These are phyloP conservation scores for Lanistes nyassanus DNA, from an alignment of 1,140 invertebrate genomes.

Conservation along the genomic window DNA sequence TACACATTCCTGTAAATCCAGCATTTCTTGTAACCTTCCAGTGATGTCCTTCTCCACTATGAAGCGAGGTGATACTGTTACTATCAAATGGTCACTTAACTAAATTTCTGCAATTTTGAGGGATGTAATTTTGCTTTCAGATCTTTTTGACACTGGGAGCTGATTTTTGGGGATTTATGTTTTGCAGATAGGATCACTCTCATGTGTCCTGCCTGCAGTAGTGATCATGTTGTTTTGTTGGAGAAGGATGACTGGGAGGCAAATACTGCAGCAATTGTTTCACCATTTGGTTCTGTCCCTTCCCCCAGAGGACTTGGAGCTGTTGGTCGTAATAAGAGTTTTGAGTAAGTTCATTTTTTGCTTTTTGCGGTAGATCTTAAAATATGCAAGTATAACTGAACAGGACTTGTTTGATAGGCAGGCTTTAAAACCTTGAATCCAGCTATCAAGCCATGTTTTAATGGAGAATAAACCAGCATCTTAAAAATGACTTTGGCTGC, in stretches of 20 bases:
- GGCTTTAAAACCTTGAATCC: too few relatives aligned
- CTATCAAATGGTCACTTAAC: slow-evolving; percentile 43
- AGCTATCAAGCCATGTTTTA: too few relatives aligned
- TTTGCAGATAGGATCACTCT: not conserved
- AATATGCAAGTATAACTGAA: too few relatives aligned
- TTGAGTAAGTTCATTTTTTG: slow-evolving; percentile 6
- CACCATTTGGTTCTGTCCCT: not conserved
- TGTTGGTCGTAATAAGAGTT: not conserved
- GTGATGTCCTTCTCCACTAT: slow-evolving; percentile 53
- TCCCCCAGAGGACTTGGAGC: not conserved
- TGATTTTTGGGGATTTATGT: not conserved
- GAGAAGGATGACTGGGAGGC: not conserved
- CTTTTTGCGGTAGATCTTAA: too few relatives aligned
- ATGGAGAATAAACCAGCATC: too few relatives aligned
- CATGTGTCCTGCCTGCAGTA: slow-evolving; percentile 6
- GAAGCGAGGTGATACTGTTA: slow-evolving; percentile 49
- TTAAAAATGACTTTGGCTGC: too few relatives aligned
- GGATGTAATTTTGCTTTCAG: too few relatives aligned
- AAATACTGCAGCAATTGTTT: not conserved
- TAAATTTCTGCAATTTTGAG: too few relatives aligned
- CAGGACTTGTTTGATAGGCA: too few relatives aligned
- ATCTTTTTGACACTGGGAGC: too few relatives aligned
- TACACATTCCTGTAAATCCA: slow-evolving; percentile 43
- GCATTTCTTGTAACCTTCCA: slow-evolving; percentile 34
- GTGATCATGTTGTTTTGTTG: slow-evolving; percentile 7